Conservation (phyloP, 2,113 vertebrate species). For the Enhydra lutris region DNA sequence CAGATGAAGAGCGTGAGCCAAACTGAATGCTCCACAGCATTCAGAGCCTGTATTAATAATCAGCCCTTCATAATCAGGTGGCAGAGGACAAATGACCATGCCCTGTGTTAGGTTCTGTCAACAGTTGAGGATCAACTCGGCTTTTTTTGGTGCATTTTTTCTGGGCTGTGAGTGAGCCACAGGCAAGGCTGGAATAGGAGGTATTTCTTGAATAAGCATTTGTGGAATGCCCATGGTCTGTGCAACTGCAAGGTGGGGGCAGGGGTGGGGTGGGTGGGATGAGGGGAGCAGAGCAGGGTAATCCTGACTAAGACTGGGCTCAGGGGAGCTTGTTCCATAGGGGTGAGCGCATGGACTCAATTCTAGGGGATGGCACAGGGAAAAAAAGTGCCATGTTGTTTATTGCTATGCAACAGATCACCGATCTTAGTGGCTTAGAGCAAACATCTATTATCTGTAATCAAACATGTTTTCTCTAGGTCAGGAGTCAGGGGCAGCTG, state of each 20-base stretch:
- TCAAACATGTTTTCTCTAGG: neutral
- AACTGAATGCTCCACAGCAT: neutral
- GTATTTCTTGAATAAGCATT: neutral
- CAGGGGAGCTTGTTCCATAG: neutral
- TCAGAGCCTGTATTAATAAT: conserved; percentile 1
- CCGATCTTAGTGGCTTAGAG: neutral
- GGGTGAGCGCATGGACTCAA: neutral
- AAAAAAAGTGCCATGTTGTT: neutral
- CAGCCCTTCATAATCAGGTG: neutral
- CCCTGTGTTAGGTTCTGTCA: neutral
- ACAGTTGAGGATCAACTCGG: neutral
- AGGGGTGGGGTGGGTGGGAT: too few species aligned
- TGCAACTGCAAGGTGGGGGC: neutral
- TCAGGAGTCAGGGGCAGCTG: neutral
- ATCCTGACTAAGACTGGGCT: neutral
- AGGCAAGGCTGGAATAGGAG: neutral
- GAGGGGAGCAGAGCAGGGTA: neutral
- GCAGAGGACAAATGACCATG: neutral
- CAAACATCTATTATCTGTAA: too few species aligned
- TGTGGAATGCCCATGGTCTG: neutral
- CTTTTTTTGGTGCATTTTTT: neutral
- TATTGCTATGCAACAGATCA: neutral
- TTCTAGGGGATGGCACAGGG: neutral
- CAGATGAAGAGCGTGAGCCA: neutral
- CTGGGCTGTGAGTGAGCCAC: neutral